Conservation (phyloP, 92 coral and sea anemone genomes). For the Paragorgia papillata region DNA sequence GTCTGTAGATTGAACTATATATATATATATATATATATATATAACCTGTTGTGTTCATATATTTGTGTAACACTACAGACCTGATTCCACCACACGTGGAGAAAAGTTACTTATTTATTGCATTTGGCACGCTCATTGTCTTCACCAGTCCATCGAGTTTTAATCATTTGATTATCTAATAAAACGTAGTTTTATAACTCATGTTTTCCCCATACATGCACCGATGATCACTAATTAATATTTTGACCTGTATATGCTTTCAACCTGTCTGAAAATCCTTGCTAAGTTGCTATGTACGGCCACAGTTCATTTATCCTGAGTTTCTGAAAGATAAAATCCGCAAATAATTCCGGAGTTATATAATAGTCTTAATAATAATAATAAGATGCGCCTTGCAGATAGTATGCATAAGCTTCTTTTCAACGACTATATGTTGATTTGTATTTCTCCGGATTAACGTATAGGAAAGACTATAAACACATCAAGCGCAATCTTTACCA, state of each 20-base stretch:
- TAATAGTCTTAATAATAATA: no score
- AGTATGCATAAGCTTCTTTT: conserved; percentile 30
- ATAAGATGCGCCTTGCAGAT: conserved; percentile 11
- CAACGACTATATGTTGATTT: conserved; percentile 25
- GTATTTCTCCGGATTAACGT: conserved; percentile 27
- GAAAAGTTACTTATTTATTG: conserved; percentile 8
- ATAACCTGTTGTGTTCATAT: background rate
- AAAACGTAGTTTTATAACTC: background rate
- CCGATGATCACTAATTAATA: no score
- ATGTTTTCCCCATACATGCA: background rate
- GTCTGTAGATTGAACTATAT: no score
- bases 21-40: no score
- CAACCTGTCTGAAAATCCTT: no score
- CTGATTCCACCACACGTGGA: conserved; percentile 37
- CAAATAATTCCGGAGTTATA: conserved; percentile 1
- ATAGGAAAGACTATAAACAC: conserved; percentile 22
- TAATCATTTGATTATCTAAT: conserved; percentile 1
- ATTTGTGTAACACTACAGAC: conserved; percentile 43
- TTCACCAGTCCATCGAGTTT: conserved; percentile 12
- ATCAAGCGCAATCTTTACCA: conserved; percentile 23
- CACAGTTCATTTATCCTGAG: background rate
- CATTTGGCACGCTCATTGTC: conserved; percentile 21
- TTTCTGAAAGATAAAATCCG: conserved; percentile 10
- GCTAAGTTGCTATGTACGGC: no score
- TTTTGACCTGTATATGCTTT: no score